Conservation (phyloP, 1,140 invertebrate genomes). For the Nautilus pompilius region DNA sequence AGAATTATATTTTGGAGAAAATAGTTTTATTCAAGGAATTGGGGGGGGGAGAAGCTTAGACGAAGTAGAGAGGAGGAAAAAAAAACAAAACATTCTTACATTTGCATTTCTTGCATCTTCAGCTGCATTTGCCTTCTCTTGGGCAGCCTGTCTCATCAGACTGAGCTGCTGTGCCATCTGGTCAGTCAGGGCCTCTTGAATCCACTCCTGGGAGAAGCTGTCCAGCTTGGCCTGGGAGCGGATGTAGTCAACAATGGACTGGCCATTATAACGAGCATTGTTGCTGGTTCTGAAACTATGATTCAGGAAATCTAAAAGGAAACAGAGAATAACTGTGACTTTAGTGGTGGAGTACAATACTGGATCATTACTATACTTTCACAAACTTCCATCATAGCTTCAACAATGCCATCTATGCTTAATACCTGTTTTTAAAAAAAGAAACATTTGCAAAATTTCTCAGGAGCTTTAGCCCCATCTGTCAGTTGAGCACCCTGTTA, state of each 20-base stretch:
- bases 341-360: no score
- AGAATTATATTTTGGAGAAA: neutral
- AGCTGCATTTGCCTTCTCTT: neutral
- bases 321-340: no score
- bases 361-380: no score
- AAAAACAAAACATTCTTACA: no score
- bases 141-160: constrained; percentile 1
- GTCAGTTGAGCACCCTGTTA: no score
- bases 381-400: no score
- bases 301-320: no score
- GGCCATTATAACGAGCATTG: neutral
- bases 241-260: neutral
- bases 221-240: neutral
- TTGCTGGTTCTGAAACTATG: no score
- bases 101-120: neutral
- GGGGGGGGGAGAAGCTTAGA: neutral
- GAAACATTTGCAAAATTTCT: no score
- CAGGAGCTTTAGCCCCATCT: no score
- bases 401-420: no score
- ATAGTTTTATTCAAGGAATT: neutral
- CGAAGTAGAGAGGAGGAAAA: neutral
- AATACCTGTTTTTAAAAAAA: no score
- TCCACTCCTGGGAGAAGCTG: neutral
- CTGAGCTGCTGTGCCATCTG: constrained; percentile 1
- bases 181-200: neutral